Percentiles rank a stretch among this genome's conserved stretches.
phyloP scores from a whole-genome alignment of 1,140 invertebrate genomes.

The Thaumetopoea pityocampa region DNA sequence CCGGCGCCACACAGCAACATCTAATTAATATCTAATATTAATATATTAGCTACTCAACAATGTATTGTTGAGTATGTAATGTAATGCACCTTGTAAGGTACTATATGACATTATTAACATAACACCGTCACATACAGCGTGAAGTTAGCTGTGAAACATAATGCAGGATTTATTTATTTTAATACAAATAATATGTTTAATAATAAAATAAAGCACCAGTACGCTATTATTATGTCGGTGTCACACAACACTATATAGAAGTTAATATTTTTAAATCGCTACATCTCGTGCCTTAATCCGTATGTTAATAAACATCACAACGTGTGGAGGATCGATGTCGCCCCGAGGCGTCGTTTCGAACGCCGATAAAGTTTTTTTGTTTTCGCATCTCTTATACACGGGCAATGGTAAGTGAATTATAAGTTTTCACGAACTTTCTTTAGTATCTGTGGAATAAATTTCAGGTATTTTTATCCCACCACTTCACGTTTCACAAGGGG shows the following conservation, averaged over 20 bases:
- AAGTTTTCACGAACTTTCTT: slow-evolving; percentile 22
- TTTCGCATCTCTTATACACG: slow-evolving; percentile 48
- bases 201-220: too few relatives aligned
- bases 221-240: too few relatives aligned
- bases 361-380: slow-evolving; percentile 64
- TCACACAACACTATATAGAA: not conserved
- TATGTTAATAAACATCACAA: slow-evolving; percentile 20
- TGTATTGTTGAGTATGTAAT: too few relatives aligned
- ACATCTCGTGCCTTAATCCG: slow-evolving; percentile 17
- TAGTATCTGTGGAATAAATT: too few relatives aligned
- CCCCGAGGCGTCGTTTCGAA: slow-evolving; percentile 64
- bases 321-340: slow-evolving; percentile 59
- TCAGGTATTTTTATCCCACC: too few relatives aligned
- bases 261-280: slow-evolving; percentile 2
- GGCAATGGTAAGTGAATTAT: slow-evolving; percentile 52
- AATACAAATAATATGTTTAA: too few relatives aligned
- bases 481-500: too few relatives aligned
- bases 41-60: too few relatives aligned
- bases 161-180: not conserved
- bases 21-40: too few relatives aligned
- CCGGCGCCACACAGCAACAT: too few relatives aligned
- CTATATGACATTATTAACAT: not conserved
- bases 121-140: not conserved
- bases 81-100: too few relatives aligned
- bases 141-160: not conserved